A percentile compares a stretch with the other conserved stretches of the same genome.
These are phyloP conservation scores for Nasonia giraulti DNA, from an alignment of 1,140 invertebrate species.

Conservation along the genomic window DNA sequence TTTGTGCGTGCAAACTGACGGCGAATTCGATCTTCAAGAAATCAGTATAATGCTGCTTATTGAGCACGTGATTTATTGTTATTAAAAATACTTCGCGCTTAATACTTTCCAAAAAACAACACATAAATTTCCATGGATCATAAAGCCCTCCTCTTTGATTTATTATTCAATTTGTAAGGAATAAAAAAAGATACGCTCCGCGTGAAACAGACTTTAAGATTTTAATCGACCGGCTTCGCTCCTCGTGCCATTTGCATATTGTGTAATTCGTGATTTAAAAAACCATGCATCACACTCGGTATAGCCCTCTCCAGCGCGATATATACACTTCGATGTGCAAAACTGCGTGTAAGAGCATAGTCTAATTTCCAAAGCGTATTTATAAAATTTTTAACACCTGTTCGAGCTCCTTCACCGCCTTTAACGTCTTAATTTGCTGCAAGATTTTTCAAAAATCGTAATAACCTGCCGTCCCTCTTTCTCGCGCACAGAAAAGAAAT, in stretches of 20 bases:
- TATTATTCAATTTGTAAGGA: conserved; percentile 28
- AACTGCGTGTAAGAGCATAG: too few relatives aligned
- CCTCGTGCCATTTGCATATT: conserved; percentile 8
- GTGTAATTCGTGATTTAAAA: conserved; percentile 14
- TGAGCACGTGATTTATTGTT: not conserved
- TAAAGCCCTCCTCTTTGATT: not conserved
- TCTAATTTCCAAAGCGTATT: not conserved
- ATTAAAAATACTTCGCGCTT: not conserved
- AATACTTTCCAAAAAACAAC: not conserved
- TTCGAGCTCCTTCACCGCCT: not conserved
- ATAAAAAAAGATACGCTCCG: not conserved
- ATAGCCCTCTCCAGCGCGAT: not conserved
- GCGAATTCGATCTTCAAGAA: not conserved
- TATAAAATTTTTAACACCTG: conserved; percentile 29
- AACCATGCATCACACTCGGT: conserved; percentile 10
- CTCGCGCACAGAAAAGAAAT: not conserved
- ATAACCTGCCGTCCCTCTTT: not conserved
- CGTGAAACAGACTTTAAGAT: not conserved
- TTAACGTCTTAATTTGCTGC: conserved; percentile 29
- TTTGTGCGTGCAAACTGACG: not conserved
- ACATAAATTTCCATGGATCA: not conserved
- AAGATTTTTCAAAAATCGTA: conserved; percentile 23
- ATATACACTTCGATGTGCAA: conserved; percentile 11
- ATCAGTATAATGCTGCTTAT: not conserved
- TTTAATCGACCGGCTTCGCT: too few relatives aligned